Evolutionary conservation across 2,888 invertebrate genomes (phyloP).

Genomic region (Cryptocheilus praepositus): DNA sequence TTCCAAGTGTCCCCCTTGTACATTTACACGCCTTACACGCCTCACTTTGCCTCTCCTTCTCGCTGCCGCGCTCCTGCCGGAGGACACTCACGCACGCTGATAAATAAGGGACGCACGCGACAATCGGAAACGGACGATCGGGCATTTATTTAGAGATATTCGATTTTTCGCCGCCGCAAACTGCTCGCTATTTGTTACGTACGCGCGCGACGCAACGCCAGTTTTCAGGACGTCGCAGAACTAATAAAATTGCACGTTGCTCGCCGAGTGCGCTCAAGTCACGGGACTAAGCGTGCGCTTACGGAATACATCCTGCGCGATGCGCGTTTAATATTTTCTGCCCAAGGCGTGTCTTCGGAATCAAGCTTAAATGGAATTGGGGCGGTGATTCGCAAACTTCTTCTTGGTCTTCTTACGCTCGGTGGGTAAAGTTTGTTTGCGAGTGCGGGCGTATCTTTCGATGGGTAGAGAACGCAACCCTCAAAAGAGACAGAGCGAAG

Average conservation of each 20-base stretch:
- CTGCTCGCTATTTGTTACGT: not conserved
- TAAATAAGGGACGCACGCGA: slow-evolving; percentile 6
- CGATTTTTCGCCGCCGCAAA: slow-evolving; percentile 1
- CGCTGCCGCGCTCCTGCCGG: not conserved
- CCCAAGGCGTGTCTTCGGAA: not conserved
- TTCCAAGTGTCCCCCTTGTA: slow-evolving; percentile 13
- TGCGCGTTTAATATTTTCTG: no score
- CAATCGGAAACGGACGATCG: not conserved
- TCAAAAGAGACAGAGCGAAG: no score
- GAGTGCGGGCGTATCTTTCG: no score
- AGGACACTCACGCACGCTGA: not conserved
- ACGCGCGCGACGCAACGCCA: no score
- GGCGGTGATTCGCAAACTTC: slow-evolving; percentile 7
- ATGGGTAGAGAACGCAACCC: no score
- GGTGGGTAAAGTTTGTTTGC: not conserved
- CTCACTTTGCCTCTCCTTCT: not conserved
- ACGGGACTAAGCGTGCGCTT: no score
- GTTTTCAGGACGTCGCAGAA: no score
- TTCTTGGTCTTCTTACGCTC: not conserved
- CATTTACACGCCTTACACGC: slow-evolving; percentile 3
- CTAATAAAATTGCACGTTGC: no score
- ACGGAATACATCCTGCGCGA: no score
- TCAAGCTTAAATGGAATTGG: slow-evolving; percentile 1
- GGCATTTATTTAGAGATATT: not conserved
- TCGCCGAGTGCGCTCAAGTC: no score